Evolutionary conservation across 2,113 vertebrate genomes (phyloP).

Genomic region (Callipepla squamata): DNA sequence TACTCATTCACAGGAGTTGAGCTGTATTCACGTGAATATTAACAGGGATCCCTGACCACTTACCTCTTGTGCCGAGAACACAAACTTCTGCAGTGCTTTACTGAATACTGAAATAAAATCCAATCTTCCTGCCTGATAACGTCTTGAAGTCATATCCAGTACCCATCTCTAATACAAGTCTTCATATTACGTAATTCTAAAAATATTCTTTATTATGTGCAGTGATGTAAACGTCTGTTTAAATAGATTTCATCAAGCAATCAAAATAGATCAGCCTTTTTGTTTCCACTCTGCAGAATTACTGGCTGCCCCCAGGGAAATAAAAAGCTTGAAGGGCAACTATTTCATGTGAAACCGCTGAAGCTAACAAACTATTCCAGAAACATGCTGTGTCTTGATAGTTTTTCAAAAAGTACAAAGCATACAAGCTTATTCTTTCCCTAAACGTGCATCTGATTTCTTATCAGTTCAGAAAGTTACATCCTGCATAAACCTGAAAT

Average conservation of each 20-base stretch:
- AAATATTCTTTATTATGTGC: slow-evolving; percentile 34
- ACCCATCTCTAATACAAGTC: not conserved
- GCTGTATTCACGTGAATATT: not conserved
- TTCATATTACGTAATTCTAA: slow-evolving; percentile 14
- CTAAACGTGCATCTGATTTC: not conserved
- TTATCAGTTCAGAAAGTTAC: not conserved
- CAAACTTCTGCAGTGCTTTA: not conserved
- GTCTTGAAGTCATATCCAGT: not conserved
- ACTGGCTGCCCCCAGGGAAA: slow-evolving; percentile 25
- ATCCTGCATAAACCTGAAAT: not conserved
- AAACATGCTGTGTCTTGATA: slow-evolving; percentile 58
- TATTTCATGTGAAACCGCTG: slow-evolving; percentile 39
- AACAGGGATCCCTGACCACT: not conserved
- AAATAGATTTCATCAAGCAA: slow-evolving; percentile 34
- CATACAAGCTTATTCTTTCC: not conserved
- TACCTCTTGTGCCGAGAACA: not conserved
- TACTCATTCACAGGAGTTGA: not conserved
- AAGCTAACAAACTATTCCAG: slow-evolving; percentile 34
- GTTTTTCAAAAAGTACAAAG: slow-evolving; percentile 21
- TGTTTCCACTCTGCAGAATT: slow-evolving; percentile 34
- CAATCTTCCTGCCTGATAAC: not conserved
- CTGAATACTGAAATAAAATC: not conserved
- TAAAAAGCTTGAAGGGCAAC: slow-evolving; percentile 14
- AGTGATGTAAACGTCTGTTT: slow-evolving; percentile 22
- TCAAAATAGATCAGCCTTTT: slow-evolving; percentile 29